A percentile compares a stretch with the other conserved stretches of the same genome.
Conservation (phyloP, 2,113 vertebrate genomes). For the Nanger granti region DNA sequence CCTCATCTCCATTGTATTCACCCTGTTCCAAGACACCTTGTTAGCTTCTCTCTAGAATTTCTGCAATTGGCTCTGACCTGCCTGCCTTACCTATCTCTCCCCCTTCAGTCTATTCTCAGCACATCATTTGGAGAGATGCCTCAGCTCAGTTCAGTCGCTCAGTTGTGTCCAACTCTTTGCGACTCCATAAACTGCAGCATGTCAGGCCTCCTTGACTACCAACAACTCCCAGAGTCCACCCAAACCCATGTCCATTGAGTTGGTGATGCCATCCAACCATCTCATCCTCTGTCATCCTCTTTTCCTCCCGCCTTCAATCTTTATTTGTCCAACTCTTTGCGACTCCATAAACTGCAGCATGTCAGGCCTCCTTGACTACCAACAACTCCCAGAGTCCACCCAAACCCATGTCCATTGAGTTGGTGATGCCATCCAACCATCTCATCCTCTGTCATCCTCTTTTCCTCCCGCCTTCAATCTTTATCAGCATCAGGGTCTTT, state of each 20-base stretch:
- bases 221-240: rapidly evolving
- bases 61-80: background rate
- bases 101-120: background rate
- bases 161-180: background rate
- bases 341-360: background rate
- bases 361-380: background rate
- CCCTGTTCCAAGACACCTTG: background rate
- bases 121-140: background rate
- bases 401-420: background rate
- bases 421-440: background rate
- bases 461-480: background rate
- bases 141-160: background rate
- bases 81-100: background rate
- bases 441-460: background rate
- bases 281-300: background rate
- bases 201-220: background rate
- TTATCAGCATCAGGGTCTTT: background rate
- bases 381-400: rapidly evolving
- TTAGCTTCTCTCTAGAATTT: background rate
- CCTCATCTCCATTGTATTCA: background rate
- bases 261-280: background rate
- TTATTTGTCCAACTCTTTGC: background rate
- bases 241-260: background rate
- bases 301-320: background rate
- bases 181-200: background rate